Evolutionary conservation across 2,888 invertebrate species (phyloP), one percentile per base, ranked within the genome.

Genomic region (Ashinkailepas kermadecensis): DNA sequence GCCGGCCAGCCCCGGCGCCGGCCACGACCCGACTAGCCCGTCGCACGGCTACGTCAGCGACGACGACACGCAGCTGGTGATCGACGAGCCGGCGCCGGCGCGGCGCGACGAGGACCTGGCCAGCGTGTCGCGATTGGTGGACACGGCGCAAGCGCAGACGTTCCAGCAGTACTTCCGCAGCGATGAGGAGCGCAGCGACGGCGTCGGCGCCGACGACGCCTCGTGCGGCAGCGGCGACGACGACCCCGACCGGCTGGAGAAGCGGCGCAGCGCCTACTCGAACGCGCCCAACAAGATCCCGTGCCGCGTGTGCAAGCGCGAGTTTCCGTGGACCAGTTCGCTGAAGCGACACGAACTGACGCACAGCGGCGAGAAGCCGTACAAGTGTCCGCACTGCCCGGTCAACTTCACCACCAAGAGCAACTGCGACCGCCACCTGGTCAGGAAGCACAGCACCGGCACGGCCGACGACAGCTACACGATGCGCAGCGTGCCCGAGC

Each of bases 271-370:
- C 21, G 97, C 97, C 0, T 98, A 98, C 87, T 96, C 96, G 80
- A 90, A 96, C 86, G 97, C 97, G 0, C 97, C 97, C 0, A 97
- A 97, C 87, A 91, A 97, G 56, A 95, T 97, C 0, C 93, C 93
- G 80, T 98, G 98, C 86, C 96, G 96, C 0, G 96, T 95, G 86
- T 98, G 98, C 88, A 92, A 93, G 85, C 91, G 97, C 70, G 95
- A 95, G 87, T 98, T 98, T 88, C 97, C 98, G 0, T 98, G 98
- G 98, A 94, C 95, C 0, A 97, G 96, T 58, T 97, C 97, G 0
- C 89, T 98, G 57, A 92, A 96, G n/a, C 91, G 98, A 15, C 98
- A 98, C 87, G 94, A 98, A 65, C 89, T 96, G 11, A 98, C 98
- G 0, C 98, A 98, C 87, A 98, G 97, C 0, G 96, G 90, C 3